phyloP scores from a whole-genome alignment of 2,113 vertebrate species.

The Microtus ochrogaster region DNA sequence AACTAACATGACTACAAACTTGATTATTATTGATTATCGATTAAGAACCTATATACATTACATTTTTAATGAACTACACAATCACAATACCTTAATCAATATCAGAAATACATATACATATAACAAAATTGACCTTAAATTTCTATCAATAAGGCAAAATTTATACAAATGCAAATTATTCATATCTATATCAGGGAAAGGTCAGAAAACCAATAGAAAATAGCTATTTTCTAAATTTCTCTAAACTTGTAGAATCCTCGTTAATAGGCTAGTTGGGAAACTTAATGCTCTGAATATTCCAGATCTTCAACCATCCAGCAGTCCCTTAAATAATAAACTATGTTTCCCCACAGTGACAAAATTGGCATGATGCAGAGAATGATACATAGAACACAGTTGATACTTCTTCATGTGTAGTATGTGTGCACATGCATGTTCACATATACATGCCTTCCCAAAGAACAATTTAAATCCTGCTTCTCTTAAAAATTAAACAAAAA shows the following conservation, averaged over 20 bases:
- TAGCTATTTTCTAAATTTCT: not conserved
- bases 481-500: slow-evolving; percentile 21
- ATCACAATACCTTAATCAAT: too few species aligned
- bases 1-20: too few species aligned
- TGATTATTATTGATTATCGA: too few species aligned
- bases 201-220: not conserved
- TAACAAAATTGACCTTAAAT: too few species aligned
- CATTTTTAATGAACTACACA: too few species aligned
- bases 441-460: not conserved
- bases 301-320: not conserved
- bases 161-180: too few species aligned
- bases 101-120: too few species aligned
- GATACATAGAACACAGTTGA: not conserved
- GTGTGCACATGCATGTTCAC: too few species aligned
- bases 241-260: not conserved
- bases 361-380: not conserved
- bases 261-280: not conserved
- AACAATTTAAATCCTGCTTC: not conserved
- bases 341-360: not conserved
- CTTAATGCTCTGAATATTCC: slow-evolving; percentile 1
- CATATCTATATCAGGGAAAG: too few species aligned
- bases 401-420: not conserved
- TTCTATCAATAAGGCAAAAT: too few species aligned
- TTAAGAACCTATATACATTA: too few species aligned
- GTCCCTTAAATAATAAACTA: not conserved